Evolutionary conservation across 2,113 vertebrate genomes (phyloP).

Genomic region (Penelope pileata): DNA sequence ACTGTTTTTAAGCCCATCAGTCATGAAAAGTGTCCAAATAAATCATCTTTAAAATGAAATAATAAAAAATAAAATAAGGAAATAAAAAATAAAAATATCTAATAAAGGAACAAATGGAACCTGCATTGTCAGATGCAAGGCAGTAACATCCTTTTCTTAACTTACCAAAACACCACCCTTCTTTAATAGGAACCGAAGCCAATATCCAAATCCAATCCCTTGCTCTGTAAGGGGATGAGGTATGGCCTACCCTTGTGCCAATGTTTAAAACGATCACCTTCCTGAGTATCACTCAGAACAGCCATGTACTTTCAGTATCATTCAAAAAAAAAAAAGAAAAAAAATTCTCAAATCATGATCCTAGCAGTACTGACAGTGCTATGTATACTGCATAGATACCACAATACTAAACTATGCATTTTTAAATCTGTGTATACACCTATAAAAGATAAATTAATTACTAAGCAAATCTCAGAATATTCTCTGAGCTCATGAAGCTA

Average conservation of each 20-base stretch:
- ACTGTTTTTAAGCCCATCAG: not conserved
- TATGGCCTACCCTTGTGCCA: not conserved
- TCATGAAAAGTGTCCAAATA: not conserved
- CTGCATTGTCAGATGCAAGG: not conserved
- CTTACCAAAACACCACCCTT: not conserved
- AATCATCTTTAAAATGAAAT: not conserved
- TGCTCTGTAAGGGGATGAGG: not conserved
- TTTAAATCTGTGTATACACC: not conserved
- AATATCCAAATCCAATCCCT: not conserved
- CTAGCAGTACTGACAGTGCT: not conserved
- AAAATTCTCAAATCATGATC: not conserved
- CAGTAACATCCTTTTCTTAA: not conserved
- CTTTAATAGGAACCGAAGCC: not conserved
- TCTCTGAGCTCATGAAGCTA: not conserved
- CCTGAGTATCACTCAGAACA: not conserved
- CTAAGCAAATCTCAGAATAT: not conserved
- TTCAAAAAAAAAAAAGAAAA: not conserved
- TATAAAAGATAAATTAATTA: not conserved
- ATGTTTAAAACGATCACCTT: not conserved
- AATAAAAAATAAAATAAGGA: not conserved
- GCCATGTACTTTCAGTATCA: not conserved
- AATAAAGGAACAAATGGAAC: not conserved
- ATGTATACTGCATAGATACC: not conserved
- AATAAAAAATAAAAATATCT: not conserved
- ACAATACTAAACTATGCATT: fast-evolving